Base-by-base conservation (phyloP, 1,140 invertebrate genomes). In the Arctopsyche grandis region DNA sequence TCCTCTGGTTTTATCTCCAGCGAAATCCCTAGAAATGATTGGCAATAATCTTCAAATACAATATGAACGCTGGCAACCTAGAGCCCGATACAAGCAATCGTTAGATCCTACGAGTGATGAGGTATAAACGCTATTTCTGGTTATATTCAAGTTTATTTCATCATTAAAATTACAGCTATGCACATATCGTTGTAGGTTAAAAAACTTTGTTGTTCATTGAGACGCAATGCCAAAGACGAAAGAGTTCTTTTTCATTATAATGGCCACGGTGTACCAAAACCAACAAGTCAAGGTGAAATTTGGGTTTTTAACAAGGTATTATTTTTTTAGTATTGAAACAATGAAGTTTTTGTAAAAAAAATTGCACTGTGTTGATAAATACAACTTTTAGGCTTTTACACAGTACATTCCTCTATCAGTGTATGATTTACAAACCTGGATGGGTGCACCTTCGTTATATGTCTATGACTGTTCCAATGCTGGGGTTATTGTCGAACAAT, bases 401-500 rank as follows among this genome's bases (percentile, higher is more conserved):
- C 98, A 99, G 89, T 99, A 99, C 89, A 99, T 99, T 89, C 99
- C 98, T 73, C 89, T 99, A 83, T 99, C 97, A 69, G 93, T 99
- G 48, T 99, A 98, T 87, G 98, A 99, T 89, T 91, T 99, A 69
- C 98, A 99, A 89, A 95, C 94, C 22, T 99, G 98, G 98, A 99
- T 99, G 97, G 97, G 97, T 71, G 94, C 96, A 71, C 98, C 98
- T 5, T 99, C 98, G 56, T 98, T 99, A 79, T 99, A 99, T 89
- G 98, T 99, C 9, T 99, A 99, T 89, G 98, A 99, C 87, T 99
- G 98, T 89, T 98, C 97, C 26, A 99, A 98, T 90, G 98, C 98
- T 9, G 98, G 98, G 52, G 95, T 98, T 74, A 98, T 99, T 83
- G 93, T 99, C 29, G 95, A 98, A 76, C 93, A 95, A 52, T 99